Base-by-base conservation (phyloP, 2,888 invertebrate species). In the Neoitamus cyanurus region DNA sequence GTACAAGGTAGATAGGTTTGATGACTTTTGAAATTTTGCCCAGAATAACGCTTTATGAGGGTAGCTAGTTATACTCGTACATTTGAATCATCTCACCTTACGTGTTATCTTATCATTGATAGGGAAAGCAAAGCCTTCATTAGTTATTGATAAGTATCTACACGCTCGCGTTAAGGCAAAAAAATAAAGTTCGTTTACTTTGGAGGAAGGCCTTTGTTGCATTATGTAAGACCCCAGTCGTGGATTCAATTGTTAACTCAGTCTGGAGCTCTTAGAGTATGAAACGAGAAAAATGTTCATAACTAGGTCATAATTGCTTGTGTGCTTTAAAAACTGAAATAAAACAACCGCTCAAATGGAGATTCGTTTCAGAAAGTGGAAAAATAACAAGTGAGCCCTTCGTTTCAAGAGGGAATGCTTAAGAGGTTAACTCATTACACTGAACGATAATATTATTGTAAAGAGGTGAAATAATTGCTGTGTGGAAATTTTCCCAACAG, bases 271-370 rank as follows among this genome's bases (percentile, higher is more conserved):
- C 31, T 72, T 34, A 5, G 69, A 20, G 68, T 69, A 28, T 28
- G 30, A 28, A 2, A 69, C 25, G 2, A 68, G 20, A 68, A 68
- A 7, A 69, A 69, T 13, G 13, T 69, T 69, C 68, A 69, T 69
- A 69, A 69, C 68, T 69, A 30, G 68, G 68, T 69, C 68, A 69
- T 69, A 69, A 69, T 15, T 68, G 68, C 28, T 68, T 68, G 68
- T 68, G 20, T 68, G 15, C 28, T 28, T 69, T 30, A 69, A 69
- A 42, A 42, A 13, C n/a, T 42, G 13, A 42, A 42, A 13, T 42
- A 42, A 42, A 42, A 42, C 42, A 42, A 42, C 42, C n/a, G n/a
- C 42, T n/a, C 42, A n/a, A 42, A n/a, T 15, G 6, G n/a, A 42
- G n/a, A 42, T 42, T 42, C 42, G 5, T 42, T 42, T n/a, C 5